Evolutionary conservation across 1,140 invertebrate genomes (phyloP), one percentile per base, ranked within the genome.

Genomic region (Lepidurus packardi): DNA sequence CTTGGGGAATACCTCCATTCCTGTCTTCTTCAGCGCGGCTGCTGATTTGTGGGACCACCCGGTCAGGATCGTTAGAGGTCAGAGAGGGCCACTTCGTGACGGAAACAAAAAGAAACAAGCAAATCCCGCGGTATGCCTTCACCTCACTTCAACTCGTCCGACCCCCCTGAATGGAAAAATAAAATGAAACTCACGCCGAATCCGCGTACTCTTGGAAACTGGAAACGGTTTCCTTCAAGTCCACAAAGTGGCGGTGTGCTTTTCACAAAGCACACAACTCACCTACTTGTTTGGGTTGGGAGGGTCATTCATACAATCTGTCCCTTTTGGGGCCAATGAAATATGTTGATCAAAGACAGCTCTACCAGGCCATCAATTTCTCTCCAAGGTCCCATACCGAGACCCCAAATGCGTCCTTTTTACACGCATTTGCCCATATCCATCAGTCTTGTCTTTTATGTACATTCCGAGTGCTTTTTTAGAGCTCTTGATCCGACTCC

Each of bases 41-140:
- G 53, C 9, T 65, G 53, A 65, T 65, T 65, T 65, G 53, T 65
- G 53, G 53, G 53, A 65, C 53, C 53, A 65, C 53, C 53, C 53
- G 53, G 53, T 65, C 21, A 65, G 53, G 53, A 65, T 65, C 53
- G 53, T 65, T 65, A 65, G 53, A 65, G 53, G 21, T 16, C 53
- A 65, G 13, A 0, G 53, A 9, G 7, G 53, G 53, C 53, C 53
- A 65, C 21, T 65, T 65, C 53, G 53, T 65, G 53, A 65, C 53
- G 53, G 53, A 65, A 65, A 65, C 53, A 65, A 65, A 65, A 65
- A 65, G 53, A 4, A 65, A 65, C 53, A 65, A 65, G 53, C 53
- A 65, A 65, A 65, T 65, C 53, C 21, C 53, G 21, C 16, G 21
- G 16, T n/a, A 65, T 65, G 53, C n/a, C 53, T 65, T 65, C 53